Conservation (phyloP, 2,113 vertebrate genomes). For the Oenanthe oenanthe region DNA sequence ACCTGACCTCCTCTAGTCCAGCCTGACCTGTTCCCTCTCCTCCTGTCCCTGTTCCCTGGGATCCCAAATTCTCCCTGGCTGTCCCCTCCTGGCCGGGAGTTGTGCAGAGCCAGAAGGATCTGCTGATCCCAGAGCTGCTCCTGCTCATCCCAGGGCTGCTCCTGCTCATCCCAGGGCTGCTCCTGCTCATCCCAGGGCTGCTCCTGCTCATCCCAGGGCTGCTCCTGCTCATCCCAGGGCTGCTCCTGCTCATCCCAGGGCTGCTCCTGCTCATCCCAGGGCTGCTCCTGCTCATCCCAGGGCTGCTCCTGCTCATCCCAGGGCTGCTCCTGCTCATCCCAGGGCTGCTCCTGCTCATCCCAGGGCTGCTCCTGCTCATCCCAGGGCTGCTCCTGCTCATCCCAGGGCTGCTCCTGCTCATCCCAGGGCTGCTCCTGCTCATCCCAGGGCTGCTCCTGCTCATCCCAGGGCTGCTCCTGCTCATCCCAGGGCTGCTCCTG, state of each 20-base stretch:
- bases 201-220: no score
- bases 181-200: no score
- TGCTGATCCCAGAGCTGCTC: no score
- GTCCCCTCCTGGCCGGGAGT: neutral
- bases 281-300: neutral
- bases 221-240: neutral
- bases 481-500: neutral
- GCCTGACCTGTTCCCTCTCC: neutral
- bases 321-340: neutral
- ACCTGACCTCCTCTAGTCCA: fast-evolving
- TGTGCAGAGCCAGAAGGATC: neutral
- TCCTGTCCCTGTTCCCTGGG: neutral
- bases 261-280: neutral
- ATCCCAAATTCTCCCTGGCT: fast-evolving
- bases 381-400: neutral
- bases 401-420: neutral
- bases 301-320: neutral
- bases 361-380: neutral
- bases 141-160: no score
- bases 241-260: neutral
- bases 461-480: neutral
- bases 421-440: neutral
- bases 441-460: neutral
- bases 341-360: neutral
- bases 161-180: neutral